These are phyloP conservation scores for Camelus dromedarius DNA, from an alignment of 2,113 vertebrate genomes.

Conservation along the genomic window DNA sequence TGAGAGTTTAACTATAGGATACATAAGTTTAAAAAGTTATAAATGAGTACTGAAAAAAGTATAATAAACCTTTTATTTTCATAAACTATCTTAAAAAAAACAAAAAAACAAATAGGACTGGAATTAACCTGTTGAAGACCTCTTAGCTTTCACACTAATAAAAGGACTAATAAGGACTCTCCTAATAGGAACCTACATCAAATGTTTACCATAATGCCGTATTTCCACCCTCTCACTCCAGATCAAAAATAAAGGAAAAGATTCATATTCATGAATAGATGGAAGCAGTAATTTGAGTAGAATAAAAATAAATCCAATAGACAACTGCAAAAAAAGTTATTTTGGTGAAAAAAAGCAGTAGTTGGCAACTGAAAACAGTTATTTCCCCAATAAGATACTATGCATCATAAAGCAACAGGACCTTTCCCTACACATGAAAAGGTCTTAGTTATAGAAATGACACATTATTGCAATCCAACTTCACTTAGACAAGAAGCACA, in stretches of 20 bases:
- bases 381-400: constrained; percentile 11
- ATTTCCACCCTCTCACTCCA: not conserved
- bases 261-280: not conserved
- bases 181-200: not conserved
- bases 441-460: constrained; percentile 2
- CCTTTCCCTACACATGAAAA: not conserved
- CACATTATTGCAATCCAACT: not conserved
- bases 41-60: not conserved
- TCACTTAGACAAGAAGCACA: not conserved
- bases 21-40: not conserved
- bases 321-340: constrained; percentile 20
- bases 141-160: not conserved
- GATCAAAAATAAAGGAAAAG: not conserved
- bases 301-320: constrained; percentile 47
- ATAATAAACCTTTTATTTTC: not conserved
- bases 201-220: not conserved
- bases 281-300: not conserved
- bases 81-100: not conserved
- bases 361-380: not conserved
- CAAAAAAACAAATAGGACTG: not conserved
- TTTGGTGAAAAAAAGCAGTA: constrained; percentile 61
- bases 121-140: not conserved
- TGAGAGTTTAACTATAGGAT: not conserved
- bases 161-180: not conserved
- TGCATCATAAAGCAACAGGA: not conserved